Conservation (phyloP, 2,888 invertebrate genomes). For the Tinea pellionella region DNA sequence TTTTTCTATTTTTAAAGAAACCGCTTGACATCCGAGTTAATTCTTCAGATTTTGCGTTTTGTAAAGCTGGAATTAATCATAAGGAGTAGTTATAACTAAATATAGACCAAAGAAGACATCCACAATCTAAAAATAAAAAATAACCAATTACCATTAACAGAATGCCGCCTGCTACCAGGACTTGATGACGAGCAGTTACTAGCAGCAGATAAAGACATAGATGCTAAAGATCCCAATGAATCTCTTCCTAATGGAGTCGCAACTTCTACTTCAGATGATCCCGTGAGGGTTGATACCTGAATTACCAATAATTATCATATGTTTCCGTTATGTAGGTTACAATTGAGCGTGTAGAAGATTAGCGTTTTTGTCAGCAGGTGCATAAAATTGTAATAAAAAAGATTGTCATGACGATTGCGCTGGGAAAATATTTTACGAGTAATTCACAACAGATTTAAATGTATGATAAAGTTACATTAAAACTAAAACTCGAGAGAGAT, state of each 20-base stretch:
- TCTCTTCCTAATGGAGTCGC: slow-evolving; percentile 62
- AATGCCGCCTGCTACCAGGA: slow-evolving; percentile 82
- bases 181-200: slow-evolving; percentile 82
- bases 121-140: background rate
- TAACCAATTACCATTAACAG: slow-evolving; percentile 75
- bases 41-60: slow-evolving; percentile 48
- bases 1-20: slow-evolving; percentile 80
- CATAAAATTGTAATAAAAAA: background rate
- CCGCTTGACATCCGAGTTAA: slow-evolving; percentile 64
- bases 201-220: slow-evolving; percentile 80
- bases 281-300: slow-evolving; percentile 85
- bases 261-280: slow-evolving; percentile 78
- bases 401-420: background rate
- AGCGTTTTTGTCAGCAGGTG: background rate
- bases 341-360: too few relatives aligned
- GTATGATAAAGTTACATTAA: background rate
- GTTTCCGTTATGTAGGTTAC: too few relatives aligned
- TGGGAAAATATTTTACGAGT: background rate
- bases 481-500: too few relatives aligned
- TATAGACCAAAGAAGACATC: background rate
- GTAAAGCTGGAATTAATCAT: slow-evolving; percentile 61
- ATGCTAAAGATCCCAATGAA: slow-evolving; percentile 79
- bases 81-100: slow-evolving; percentile 14
- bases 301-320: background rate
- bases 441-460: background rate